Base-by-base conservation (phyloP, 37 sponge, comb jelly and placozoan species). In the Halichondria panicea region DNA sequence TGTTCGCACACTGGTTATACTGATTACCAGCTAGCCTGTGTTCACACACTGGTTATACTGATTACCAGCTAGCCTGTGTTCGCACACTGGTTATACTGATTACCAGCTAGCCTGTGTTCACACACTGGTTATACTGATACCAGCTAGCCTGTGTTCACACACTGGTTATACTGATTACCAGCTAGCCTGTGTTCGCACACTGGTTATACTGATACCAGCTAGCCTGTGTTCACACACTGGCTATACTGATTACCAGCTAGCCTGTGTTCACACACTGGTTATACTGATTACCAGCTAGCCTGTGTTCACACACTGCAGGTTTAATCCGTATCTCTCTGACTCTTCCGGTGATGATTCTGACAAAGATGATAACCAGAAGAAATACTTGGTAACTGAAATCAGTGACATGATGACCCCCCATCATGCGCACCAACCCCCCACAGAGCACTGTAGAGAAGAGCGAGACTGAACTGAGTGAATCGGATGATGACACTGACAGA, bases 281-380 rank as follows among this genome's bases (percentile, higher is more conserved):
- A 58, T 25, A 7, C 7, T 58, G 12, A 58, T 24, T 11, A 7
- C 6, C 27, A 11, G 19, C 12, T n/a, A n/a, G 6, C n/a, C n/a
- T n/a, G n/a, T n/a, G n/a, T n/a, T n/a, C n/a, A n/a, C n/a, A n/a
- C 9, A 15, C 11, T 48, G 55, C 64, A 75, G 82, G 3, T 82
- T 34, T 37, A 82, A 82, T 73, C 84, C 77, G 41, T 76, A 75
- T 44, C 36, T 43, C 11, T 84, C 77, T 15, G 75, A 82, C 30
- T 68, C 57, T 57, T 45, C 39, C 4, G 55, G 58, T 40, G 72
- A 71, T 53, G 79, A 69, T 24, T 33, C 32, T 41, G 79, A 58
- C 3, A 68, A 54, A 38, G 68, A 66, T 8, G 25, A 8, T 37
- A 43, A 57, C 30, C 44, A 57, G n/a, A n/a, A n/a, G n/a, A n/a